Percentiles rank a stretch among this genome's conserved stretches.
Evolutionary conservation across 2,113 vertebrate species (phyloP).

Genomic region (Pelobates fuscus): DNA sequence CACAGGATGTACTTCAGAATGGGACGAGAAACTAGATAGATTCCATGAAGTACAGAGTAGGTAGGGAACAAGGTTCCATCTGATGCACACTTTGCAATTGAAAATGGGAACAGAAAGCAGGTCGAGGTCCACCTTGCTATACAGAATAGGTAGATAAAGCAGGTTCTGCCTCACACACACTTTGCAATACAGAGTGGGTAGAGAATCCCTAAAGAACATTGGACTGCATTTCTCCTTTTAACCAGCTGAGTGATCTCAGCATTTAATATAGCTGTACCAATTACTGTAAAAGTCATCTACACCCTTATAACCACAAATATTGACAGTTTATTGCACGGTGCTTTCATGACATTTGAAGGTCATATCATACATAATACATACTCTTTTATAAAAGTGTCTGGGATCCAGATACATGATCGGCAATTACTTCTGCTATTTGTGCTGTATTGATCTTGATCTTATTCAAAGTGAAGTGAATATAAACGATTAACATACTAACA

Average conservation of each 20-base stretch:
- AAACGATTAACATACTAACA: slow-evolving; percentile 65
- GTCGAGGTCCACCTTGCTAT: not conserved
- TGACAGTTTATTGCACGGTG: slow-evolving; percentile 99
- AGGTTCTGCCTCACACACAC: not conserved
- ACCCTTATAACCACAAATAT: slow-evolving; percentile 99
- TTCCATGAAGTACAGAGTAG: too few species aligned
- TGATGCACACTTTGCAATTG: too few species aligned
- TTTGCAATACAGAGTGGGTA: slow-evolving; percentile 46
- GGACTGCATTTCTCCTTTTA: slow-evolving; percentile 84
- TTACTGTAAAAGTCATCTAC: slow-evolving; percentile 99
- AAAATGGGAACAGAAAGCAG: too few species aligned
- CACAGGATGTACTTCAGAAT: too few species aligned
- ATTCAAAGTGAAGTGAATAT: slow-evolving; percentile 66
- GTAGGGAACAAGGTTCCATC: too few species aligned
- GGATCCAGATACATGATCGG: slow-evolving; percentile 86
- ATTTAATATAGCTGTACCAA: slow-evolving; percentile 99
- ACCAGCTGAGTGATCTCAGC: slow-evolving; percentile 95
- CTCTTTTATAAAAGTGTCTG: slow-evolving; percentile 89
- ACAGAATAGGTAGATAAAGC: not conserved
- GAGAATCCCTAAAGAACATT: slow-evolving; percentile 68
- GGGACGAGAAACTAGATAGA: too few species aligned
- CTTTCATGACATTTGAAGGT: slow-evolving; percentile 99
- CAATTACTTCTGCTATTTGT: slow-evolving; percentile 84
- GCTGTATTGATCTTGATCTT: slow-evolving; percentile 71
- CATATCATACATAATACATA: slow-evolving; percentile 97